Conservation (phyloP, 2,888 invertebrate species). For the Dryocosmus kuriphilus region DNA sequence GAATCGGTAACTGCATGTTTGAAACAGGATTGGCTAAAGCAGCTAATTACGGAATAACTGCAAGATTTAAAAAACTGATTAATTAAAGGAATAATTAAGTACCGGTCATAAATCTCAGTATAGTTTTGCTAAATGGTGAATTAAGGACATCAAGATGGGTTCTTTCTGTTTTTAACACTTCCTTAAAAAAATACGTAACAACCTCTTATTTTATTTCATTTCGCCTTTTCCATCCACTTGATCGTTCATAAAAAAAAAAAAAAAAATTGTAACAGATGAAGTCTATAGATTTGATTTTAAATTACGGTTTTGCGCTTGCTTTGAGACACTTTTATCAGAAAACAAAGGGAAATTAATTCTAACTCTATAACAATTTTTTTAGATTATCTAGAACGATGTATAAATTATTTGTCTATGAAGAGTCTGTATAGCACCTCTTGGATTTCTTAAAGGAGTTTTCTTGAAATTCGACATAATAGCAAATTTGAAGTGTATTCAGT, state of each 20-base stretch:
- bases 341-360: no score
- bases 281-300: neutral
- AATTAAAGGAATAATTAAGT: constrained; percentile 38
- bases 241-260: neutral
- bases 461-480: no score
- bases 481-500: no score
- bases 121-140: constrained; percentile 9
- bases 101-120: constrained; percentile 20
- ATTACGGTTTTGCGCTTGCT: neutral
- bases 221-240: neutral
- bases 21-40: constrained; percentile 34
- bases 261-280: neutral
- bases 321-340: neutral
- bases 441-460: no score
- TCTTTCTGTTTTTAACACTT: constrained; percentile 35
- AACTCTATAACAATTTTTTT: no score
- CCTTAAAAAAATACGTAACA: constrained; percentile 17
- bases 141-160: neutral
- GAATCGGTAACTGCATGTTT: constrained; percentile 13
- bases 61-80: constrained; percentile 37
- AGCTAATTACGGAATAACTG: constrained; percentile 30
- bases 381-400: no score
- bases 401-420: no score
- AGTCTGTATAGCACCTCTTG: no score
- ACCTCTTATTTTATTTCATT: constrained; percentile 1